Conservation (phyloP, 2,888 invertebrate genomes). For the Pammene fasciana region DNA sequence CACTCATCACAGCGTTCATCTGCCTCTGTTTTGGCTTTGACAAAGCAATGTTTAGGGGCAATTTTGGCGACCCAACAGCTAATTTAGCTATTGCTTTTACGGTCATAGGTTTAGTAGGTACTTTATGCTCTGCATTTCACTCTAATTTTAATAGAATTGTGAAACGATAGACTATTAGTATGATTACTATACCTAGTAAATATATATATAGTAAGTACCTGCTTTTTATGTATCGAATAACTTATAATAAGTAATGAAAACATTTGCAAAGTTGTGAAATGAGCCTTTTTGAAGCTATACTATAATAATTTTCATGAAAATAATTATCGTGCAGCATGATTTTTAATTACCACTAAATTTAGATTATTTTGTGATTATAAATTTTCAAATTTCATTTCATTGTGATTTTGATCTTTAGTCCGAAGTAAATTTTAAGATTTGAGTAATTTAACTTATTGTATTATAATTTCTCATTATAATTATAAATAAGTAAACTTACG, state of each 20-base stretch:
- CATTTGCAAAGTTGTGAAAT: too few relatives aligned
- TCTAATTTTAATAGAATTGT: slow-evolving; percentile 46
- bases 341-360: too few relatives aligned
- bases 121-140: slow-evolving; percentile 48
- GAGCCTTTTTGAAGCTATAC: too few relatives aligned
- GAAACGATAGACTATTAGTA: background rate
- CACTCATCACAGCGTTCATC: slow-evolving; percentile 57
- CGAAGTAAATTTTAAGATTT: too few relatives aligned
- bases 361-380: too few relatives aligned
- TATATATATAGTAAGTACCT: background rate
- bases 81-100: slow-evolving; percentile 55
- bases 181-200: background rate
- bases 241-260: too few relatives aligned
- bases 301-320: too few relatives aligned
- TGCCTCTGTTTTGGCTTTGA: slow-evolving; percentile 55
- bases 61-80: slow-evolving; percentile 47
- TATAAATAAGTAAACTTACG: slow-evolving; percentile 9
- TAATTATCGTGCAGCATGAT: too few relatives aligned
- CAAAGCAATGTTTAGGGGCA: slow-evolving; percentile 40
- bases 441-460: background rate
- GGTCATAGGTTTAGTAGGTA: slow-evolving; percentile 56
- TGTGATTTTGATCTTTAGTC: too few relatives aligned
- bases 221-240: background rate
- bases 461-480: background rate
- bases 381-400: too few relatives aligned